Conservation (phyloP, 2,888 invertebrate genomes). For the Petrophora chlorosata region DNA sequence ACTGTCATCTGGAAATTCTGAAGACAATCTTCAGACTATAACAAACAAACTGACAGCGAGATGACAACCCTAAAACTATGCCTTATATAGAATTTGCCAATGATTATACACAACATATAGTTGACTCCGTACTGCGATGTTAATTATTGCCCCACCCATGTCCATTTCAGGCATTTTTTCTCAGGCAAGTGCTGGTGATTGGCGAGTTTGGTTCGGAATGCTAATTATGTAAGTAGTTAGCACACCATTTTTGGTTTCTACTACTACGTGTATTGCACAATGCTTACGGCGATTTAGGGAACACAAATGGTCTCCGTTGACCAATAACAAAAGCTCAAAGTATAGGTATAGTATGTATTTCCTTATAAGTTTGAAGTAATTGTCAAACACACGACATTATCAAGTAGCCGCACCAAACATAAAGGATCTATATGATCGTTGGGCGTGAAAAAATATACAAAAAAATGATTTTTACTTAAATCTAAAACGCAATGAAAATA, state of each 20-base stretch:
- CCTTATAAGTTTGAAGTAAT: too few relatives aligned
- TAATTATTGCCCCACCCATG: constrained; percentile 57
- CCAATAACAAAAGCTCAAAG: constrained; percentile 17
- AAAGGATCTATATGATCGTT: too few relatives aligned
- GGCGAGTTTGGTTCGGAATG: constrained; percentile 47
- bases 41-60: too few relatives aligned
- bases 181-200: constrained; percentile 46
- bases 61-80: too few relatives aligned
- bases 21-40: too few relatives aligned
- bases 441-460: too few relatives aligned
- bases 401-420: too few relatives aligned
- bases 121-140: constrained; percentile 14
- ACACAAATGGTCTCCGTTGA: constrained; percentile 19
- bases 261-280: constrained; percentile 27
- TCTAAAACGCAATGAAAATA: too few relatives aligned
- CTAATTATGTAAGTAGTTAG: constrained; percentile 60
- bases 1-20: too few relatives aligned
- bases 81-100: constrained; percentile 44
- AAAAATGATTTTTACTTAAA: too few relatives aligned
- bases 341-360: too few relatives aligned
- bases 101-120: constrained; percentile 22
- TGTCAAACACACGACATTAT: too few relatives aligned
- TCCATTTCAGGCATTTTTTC: constrained; percentile 53
- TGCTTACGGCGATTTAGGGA: constrained; percentile 42
- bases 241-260: constrained; percentile 57